Conservation (phyloP, 2,113 vertebrate species). For the Pomatostomus ruficeps region DNA sequence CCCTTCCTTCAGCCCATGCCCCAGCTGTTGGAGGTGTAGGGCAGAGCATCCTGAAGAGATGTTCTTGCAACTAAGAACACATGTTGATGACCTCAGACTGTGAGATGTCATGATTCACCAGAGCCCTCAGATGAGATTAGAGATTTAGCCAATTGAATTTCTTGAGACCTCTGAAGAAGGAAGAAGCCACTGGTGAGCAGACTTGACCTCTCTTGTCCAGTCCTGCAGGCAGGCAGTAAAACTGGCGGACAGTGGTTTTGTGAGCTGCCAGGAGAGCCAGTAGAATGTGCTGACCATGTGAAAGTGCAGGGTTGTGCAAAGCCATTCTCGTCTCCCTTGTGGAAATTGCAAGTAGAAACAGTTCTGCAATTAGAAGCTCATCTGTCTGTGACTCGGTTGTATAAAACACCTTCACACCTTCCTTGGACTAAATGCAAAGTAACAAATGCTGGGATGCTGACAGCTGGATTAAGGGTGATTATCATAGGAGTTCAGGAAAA, state of each 20-base stretch:
- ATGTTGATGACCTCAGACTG: neutral
- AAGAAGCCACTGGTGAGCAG: neutral
- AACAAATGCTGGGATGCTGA: neutral
- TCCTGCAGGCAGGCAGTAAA: neutral
- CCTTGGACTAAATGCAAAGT: neutral
- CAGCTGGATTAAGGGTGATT: conserved; percentile 28
- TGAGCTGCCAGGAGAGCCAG: neutral
- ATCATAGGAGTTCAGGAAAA: neutral
- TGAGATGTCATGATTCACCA: neutral
- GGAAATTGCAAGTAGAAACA: conserved; percentile 27
- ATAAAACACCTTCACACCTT: conserved; percentile 18
- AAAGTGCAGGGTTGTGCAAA: neutral
- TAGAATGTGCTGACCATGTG: neutral
- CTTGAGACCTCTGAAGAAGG: neutral
- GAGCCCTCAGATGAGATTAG: neutral
- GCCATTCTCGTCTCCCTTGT: neutral
- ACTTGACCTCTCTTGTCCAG: neutral
- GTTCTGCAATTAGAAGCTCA: conserved; percentile 6
- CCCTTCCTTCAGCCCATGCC: neutral
- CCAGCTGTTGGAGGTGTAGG: neutral
- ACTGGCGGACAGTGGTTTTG: neutral
- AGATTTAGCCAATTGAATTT: neutral
- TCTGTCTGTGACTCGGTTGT: neutral
- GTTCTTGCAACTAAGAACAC: neutral
- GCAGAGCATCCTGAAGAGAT: neutral